Percentiles rank a stretch among this genome's conserved stretches.
These are phyloP conservation scores for Mirounga angustirostris DNA, from an alignment of 2,113 vertebrate genomes.

Conservation along the genomic window DNA sequence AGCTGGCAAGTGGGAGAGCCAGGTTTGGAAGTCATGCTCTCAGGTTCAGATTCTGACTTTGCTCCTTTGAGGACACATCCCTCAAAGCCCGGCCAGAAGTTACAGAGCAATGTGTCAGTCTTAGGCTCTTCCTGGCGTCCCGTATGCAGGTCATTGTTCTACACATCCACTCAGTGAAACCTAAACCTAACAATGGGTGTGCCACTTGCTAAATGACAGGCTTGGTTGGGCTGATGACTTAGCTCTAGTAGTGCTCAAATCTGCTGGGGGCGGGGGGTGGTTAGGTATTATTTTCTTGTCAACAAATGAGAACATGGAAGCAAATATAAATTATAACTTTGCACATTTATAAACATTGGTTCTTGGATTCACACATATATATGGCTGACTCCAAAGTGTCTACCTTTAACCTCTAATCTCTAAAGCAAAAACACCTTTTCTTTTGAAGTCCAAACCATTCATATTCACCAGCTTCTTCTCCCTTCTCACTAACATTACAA, in stretches of 20 bases:
- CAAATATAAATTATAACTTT: background rate
- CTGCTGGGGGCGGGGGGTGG: background rate
- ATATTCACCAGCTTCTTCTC: background rate
- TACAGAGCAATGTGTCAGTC: background rate
- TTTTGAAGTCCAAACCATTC: background rate
- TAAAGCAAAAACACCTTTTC: background rate
- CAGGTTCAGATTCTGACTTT: background rate
- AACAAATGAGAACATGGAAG: background rate
- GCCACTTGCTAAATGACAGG: background rate
- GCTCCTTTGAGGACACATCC: background rate
- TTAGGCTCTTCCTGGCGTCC: background rate
- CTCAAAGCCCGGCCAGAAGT: background rate
- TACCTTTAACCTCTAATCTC: background rate
- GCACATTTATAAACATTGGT: background rate
- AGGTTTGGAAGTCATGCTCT: background rate
- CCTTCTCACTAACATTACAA: background rate
- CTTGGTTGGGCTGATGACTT: background rate
- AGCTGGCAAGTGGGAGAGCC: background rate
- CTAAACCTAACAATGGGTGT: background rate
- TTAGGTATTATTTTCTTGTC: background rate
- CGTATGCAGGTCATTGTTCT: background rate
- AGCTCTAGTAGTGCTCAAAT: background rate
- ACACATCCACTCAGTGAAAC: background rate
- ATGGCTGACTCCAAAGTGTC: background rate
- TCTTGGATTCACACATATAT: background rate